These are phyloP conservation scores for Hedya salicella DNA, from an alignment of 2,888 invertebrate genomes.

Conservation along the genomic window DNA sequence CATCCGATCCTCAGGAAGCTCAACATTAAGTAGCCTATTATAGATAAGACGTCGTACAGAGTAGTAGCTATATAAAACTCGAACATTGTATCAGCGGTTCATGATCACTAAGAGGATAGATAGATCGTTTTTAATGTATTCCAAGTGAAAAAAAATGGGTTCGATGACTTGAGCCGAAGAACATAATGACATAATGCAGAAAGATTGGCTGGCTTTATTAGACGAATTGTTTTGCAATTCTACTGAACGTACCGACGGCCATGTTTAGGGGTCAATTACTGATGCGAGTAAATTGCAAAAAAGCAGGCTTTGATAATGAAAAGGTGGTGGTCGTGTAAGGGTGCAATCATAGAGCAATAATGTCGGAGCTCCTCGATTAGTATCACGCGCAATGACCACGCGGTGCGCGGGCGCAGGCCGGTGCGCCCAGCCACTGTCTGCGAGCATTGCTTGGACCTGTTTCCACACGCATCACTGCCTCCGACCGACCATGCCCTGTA, in stretches of 20 bases:
- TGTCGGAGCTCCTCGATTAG: conserved; percentile 53
- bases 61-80: conserved; percentile 36
- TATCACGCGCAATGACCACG: conserved; percentile 54
- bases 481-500: conserved; percentile 44
- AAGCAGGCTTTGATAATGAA: conserved; percentile 57
- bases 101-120: conserved; percentile 26
- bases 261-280: conserved; percentile 42
- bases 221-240: conserved; percentile 43
- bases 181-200: conserved; percentile 40
- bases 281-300: conserved; percentile 45
- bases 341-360: conserved; percentile 61
- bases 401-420: conserved; percentile 47
- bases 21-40: conserved; percentile 41
- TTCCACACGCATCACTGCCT: conserved; percentile 57
- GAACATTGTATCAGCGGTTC: conserved; percentile 24
- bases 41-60: conserved; percentile 37
- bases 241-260: conserved; percentile 39
- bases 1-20: conserved; percentile 35
- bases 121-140: conserved; percentile 30
- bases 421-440: conserved; percentile 45
- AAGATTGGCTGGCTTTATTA: conserved; percentile 41
- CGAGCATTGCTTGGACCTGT: conserved; percentile 55
- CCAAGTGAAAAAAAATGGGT: conserved; percentile 20
- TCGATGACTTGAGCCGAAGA: conserved; percentile 25
- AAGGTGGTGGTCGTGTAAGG: conserved; percentile 52